Conservation (phyloP, 2,888 invertebrate genomes). For the Hyposoter didymator region DNA sequence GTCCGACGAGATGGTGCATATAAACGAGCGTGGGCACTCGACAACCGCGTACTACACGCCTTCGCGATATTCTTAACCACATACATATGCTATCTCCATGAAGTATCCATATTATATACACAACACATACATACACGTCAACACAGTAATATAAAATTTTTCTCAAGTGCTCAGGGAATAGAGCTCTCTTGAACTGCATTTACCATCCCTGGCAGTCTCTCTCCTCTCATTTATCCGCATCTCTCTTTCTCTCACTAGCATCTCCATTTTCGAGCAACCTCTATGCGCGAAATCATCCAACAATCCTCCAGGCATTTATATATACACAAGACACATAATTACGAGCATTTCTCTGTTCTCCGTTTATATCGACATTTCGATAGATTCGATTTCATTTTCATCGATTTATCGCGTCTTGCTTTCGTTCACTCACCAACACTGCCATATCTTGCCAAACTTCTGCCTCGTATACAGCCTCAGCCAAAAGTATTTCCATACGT, state of each 20-base stretch:
- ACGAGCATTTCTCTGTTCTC: slow-evolving; percentile 37
- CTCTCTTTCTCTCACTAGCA: slow-evolving; percentile 13
- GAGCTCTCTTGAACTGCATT: slow-evolving; percentile 40
- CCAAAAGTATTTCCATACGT: neutral
- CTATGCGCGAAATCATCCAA: slow-evolving; percentile 51
- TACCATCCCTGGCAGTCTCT: slow-evolving; percentile 31
- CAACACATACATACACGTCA: neutral
- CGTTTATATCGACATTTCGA: slow-evolving; percentile 65
- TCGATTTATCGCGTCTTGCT: slow-evolving; percentile 72
- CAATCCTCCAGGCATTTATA: slow-evolving; percentile 49
- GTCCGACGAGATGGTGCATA: slow-evolving; percentile 56
- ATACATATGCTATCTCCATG: slow-evolving; percentile 43
- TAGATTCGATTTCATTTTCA: slow-evolving; percentile 74
- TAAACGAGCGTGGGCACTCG: slow-evolving; percentile 67
- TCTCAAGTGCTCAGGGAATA: slow-evolving; percentile 28
- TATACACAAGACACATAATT: slow-evolving; percentile 48
- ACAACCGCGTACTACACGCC: slow-evolving; percentile 66
- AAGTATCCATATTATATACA: slow-evolving; percentile 32
- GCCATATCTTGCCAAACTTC: slow-evolving; percentile 39
- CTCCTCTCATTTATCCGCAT: slow-evolving; percentile 49
- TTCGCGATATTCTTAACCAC: slow-evolving; percentile 59
- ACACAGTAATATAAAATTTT: neutral
- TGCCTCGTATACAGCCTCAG: neutral
- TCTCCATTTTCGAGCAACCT: neutral
- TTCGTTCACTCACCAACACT: slow-evolving; percentile 40